Evolutionary conservation across 2,888 invertebrate species (phyloP), one percentile per base, ranked within the genome.

Genomic region (Amphipyra berbera): DNA sequence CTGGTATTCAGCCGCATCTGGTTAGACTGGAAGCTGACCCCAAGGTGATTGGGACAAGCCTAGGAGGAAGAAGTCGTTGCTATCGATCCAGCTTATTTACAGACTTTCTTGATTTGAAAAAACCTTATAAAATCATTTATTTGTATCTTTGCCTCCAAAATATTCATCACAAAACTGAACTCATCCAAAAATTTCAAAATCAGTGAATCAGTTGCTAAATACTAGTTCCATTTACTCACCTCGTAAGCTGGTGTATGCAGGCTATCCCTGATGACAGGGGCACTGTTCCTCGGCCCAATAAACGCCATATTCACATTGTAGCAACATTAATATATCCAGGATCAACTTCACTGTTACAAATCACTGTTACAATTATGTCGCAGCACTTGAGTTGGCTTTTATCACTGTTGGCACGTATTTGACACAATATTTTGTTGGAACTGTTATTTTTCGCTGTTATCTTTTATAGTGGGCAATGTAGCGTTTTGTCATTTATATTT

Each of bases 181-280:
- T 21, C 2, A 21, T 21, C 21, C 21, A 21, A 21, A 1, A 21
- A 21, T 2, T 21, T 1, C 2, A 21, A 21, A 21, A 21, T 21
- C 21, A 21, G 2, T 21, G 21, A 3, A 21, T 2, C 21, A 21
- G 21, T 21, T 21, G 21, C 21, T 21, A 21, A 21, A 21, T 15
- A 15, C 13, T 30, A 15, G 30, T 27, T 30, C 44, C 30, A 7
- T 30, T 30, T 30, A 84, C 95, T 92, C 88, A 97, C 97, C 95
- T 97, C 96, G 82, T 97, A 96, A 45, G 96, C 96, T 79, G 96
- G 96, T 77, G 95, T 92, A 80, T 96, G 95, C 77, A 97, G 95
- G 88, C 96, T 96, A 89, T 97, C 96, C 88, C 94, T 95, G 85
- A 96, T 96, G 81, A 96, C 90, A 50, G 96, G 96, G 76, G 95